Percentiles rank a stretch among this genome's conserved stretches.
Evolutionary conservation across 2,888 invertebrate genomes (phyloP).

Genomic region (Drosophila mimetica): DNA sequence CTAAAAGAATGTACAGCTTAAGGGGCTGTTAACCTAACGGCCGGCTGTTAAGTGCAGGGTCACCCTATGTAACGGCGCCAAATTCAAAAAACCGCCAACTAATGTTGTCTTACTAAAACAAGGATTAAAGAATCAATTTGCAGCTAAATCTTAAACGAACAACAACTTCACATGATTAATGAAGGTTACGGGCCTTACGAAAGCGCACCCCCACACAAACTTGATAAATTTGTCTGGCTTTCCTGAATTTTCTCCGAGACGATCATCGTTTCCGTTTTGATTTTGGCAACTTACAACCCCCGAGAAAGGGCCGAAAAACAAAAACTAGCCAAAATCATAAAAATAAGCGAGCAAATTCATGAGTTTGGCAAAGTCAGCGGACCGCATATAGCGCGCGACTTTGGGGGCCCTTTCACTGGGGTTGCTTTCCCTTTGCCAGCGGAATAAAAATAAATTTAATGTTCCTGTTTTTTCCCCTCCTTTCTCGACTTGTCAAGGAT

Average conservation of each 20-base stretch:
- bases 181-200: slow-evolving; percentile 36
- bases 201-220: slow-evolving; percentile 57
- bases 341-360: slow-evolving; percentile 79
- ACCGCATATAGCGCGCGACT: slow-evolving; percentile 70
- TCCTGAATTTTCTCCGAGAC: slow-evolving; percentile 61
- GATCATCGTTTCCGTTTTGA: slow-evolving; percentile 81
- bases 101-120: slow-evolving; percentile 8
- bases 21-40: too few species aligned
- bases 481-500: slow-evolving; percentile 49
- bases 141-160: not conserved
- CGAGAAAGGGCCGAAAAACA: slow-evolving; percentile 58
- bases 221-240: slow-evolving; percentile 82
- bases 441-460: slow-evolving; percentile 82
- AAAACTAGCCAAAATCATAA: slow-evolving; percentile 78
- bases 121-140: slow-evolving; percentile 41
- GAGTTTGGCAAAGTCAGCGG: slow-evolving; percentile 73
- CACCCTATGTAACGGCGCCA: slow-evolving; percentile 19
- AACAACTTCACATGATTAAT: slow-evolving; percentile 60
- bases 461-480: slow-evolving; percentile 70
- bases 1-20: too few species aligned
- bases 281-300: slow-evolving; percentile 64
- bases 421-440: slow-evolving; percentile 40
- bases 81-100: slow-evolving; percentile 15
- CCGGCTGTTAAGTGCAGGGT: not conserved
- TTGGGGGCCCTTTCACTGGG: slow-evolving; percentile 50